Evolutionary conservation across 1,140 invertebrate species (phyloP).

Genomic region (Apocrypta bakeri): DNA sequence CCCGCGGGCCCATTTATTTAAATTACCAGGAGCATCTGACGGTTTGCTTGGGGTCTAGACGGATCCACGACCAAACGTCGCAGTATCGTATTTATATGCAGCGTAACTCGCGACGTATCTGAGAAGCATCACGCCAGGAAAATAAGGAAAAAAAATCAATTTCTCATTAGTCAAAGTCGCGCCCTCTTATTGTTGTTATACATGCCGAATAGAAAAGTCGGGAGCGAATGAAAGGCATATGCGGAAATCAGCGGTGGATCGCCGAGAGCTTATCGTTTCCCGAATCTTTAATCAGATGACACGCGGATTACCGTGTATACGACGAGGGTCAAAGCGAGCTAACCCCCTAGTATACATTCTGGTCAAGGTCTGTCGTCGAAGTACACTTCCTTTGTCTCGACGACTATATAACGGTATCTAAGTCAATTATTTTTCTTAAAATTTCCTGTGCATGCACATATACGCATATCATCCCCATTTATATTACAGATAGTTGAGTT

Average conservation of each 20-base stretch:
- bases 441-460: neutral
- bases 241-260: slow-evolving; percentile 17
- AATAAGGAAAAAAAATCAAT: slow-evolving; percentile 15
- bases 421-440: neutral
- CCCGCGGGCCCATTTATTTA: slow-evolving; percentile 5
- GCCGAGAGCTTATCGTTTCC: slow-evolving; percentile 11
- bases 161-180: slow-evolving; percentile 9
- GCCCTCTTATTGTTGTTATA: too few species aligned
- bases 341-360: neutral
- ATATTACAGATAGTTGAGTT: neutral
- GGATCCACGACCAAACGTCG: too few species aligned
- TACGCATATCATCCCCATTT: neutral
- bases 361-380: neutral
- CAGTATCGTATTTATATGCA: too few species aligned
- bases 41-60: neutral
- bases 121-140: too few species aligned
- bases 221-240: slow-evolving; percentile 5
- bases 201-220: too few species aligned
- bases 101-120: too few species aligned
- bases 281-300: slow-evolving; percentile 46
- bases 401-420: neutral
- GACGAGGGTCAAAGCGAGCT: neutral
- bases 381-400: neutral
- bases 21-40: neutral
- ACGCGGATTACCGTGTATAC: slow-evolving; percentile 32